A percentile compares a stretch with the other conserved stretches of the same genome.
phyloP scores from a whole-genome alignment of 2,797 vertebrate species.

The Neopelma chrysocephalum region DNA sequence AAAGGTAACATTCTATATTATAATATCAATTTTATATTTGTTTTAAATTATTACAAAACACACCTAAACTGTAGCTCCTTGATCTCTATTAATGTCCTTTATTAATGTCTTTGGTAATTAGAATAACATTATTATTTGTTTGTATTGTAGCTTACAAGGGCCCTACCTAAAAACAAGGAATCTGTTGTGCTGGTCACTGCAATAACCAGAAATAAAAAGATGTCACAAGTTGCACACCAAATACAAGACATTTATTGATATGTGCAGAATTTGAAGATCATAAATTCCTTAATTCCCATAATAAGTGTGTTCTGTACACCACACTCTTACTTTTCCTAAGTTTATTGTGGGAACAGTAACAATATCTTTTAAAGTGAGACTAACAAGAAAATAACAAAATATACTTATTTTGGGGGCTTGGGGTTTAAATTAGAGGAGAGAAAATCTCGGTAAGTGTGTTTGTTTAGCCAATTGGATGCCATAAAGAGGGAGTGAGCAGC shows the following conservation, averaged over 20 bases:
- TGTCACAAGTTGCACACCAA: neutral
- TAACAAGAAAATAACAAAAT: neutral
- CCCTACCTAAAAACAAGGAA: neutral
- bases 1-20: neutral
- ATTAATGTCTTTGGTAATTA: neutral
- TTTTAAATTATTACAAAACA: neutral
- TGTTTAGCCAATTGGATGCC: neutral
- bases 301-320: neutral
- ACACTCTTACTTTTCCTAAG: neutral
- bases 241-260: neutral
- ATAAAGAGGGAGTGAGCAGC: neutral
- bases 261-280: neutral
- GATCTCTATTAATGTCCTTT: neutral
- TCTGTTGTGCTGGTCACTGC: neutral
- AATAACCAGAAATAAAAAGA: neutral
- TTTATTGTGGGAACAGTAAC: neutral
- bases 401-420: neutral
- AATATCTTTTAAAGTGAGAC: neutral
- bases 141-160: neutral
- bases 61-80: neutral
- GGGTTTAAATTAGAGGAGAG: neutral
- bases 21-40: neutral
- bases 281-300: neutral
- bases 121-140: neutral
- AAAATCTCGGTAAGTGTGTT: neutral